phyloP scores from a whole-genome alignment of 2,888 invertebrate species.

The Epistrophella euchroma region DNA sequence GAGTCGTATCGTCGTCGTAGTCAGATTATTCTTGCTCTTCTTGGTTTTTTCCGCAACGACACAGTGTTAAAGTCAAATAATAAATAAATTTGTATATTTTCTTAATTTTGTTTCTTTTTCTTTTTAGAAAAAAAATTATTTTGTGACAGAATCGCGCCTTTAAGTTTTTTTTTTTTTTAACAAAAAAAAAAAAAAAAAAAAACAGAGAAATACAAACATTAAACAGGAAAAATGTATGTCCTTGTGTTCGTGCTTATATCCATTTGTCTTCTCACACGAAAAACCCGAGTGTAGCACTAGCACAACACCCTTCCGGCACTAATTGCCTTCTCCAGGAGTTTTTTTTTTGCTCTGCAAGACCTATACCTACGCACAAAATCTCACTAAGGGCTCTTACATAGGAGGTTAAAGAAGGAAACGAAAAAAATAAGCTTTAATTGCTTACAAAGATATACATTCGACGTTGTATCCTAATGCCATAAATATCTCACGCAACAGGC shows the following conservation, averaged over 20 bases:
- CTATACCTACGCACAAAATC: conserved; percentile 44
- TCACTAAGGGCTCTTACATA: conserved; percentile 17
- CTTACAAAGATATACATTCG: conserved; percentile 66
- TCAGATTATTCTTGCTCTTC: conserved; percentile 1
- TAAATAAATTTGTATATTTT: conserved; percentile 65
- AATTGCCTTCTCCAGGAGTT: conserved; percentile 44
- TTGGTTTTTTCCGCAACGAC: not conserved
- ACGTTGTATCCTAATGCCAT: conserved; percentile 67
- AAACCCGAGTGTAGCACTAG: conserved; percentile 3
- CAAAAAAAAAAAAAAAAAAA: not conserved
- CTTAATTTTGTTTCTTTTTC: conserved; percentile 24
- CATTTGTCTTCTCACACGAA: conserved; percentile 61
- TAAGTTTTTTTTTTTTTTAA: conserved; percentile 27
- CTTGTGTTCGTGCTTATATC: conserved; percentile 61
- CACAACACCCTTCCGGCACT: conserved; percentile 68
- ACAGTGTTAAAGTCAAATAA: conserved; percentile 47
- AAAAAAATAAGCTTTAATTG: conserved; percentile 64
- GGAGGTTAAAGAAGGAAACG: not conserved
- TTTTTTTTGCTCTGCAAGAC: not conserved
- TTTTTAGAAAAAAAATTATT: conserved; percentile 5
- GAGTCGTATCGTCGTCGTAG: not conserved
- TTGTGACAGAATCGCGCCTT: conserved; percentile 72
- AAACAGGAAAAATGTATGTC: conserved; percentile 36
- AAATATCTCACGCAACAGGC: conserved; percentile 75
- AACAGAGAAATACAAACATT: not conserved